Base-by-base conservation (phyloP, 2,113 vertebrate genomes). In the Gallinago paraguaiae region DNA sequence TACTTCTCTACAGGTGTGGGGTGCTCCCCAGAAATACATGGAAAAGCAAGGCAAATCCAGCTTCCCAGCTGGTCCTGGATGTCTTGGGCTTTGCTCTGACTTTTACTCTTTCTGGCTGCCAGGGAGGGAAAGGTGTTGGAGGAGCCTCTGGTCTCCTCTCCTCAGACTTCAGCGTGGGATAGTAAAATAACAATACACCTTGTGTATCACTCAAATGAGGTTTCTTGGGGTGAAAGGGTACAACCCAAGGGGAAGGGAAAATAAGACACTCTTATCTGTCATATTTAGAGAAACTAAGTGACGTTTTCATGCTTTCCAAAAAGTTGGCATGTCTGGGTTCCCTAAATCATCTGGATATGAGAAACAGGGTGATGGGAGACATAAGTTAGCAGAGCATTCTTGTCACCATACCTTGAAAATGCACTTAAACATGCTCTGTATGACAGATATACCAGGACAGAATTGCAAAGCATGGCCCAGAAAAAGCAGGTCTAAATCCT, bases 341-440 rank as follows among this genome's bases (percentile, higher is more conserved):
- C 41, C 43, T 67, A 81, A 86, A 48, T 56, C 27, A 30, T 6
- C 14, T 53, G 17, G 30, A 56, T 75, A 45, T 33, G 59, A 85
- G 37, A 59, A 82, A 64, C 3, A 90, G n/a, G 46, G 27, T 67
- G 50, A 11, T 69, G 16, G 24, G 14, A 79, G 8, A 59, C 17
- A 31, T 9, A 46, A 68, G 51, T 57, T 39, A 90, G 50, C 50
- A 77, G n/a, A 70, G 41, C 2, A 6, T 25, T 74, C 13, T 35
- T 79, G 28, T 27, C 28, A 45, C 27, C 28, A 24, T 22, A 67
- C 5, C 39, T 91, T 35, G 39, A 51, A 57, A 70, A 65, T 13
- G 25, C 43, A 45, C 37, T 82, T 25, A 22, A 1, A n/a, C 0
- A 0, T 28, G n/a, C n/a, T 7, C 41, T 45, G 14, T 48, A 13